phyloP scores from a whole-genome alignment of 2,113 vertebrate genomes.

The Proteles cristata region DNA sequence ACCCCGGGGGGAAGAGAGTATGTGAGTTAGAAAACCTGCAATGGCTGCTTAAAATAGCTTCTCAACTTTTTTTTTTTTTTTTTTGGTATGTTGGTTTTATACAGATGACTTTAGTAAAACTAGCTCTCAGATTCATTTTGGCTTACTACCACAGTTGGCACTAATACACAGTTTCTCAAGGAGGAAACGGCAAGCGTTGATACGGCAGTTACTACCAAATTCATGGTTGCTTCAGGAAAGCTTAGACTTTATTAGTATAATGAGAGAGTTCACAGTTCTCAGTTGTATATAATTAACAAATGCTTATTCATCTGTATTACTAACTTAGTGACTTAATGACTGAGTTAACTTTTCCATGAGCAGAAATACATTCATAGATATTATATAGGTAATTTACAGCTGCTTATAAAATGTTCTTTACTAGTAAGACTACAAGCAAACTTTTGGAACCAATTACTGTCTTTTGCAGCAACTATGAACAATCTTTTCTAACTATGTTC shows the following conservation, averaged over 20 bases:
- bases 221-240: neutral
- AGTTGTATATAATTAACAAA: neutral
- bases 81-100: neutral
- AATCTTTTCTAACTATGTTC: slow-evolving; percentile 25
- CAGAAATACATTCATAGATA: neutral
- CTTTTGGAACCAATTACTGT: neutral
- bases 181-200: neutral
- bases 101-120: neutral
- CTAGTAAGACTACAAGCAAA: neutral
- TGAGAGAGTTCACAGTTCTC: neutral
- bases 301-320: neutral
- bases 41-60: neutral
- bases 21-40: neutral
- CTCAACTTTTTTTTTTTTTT: neutral
- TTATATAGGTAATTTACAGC: slow-evolving; percentile 18
- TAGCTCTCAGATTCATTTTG: neutral
- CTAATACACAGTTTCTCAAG: neutral
- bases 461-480: neutral
- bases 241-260: neutral
- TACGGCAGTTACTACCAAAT: neutral
- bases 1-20: neutral
- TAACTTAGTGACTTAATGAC: slow-evolving; percentile 3
- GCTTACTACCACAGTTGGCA: neutral
- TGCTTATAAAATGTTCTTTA: slow-evolving; percentile 23
- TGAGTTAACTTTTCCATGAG: neutral